Conservation (phyloP, 2,797 vertebrate genomes). For the Novumbra hubbsi region DNA sequence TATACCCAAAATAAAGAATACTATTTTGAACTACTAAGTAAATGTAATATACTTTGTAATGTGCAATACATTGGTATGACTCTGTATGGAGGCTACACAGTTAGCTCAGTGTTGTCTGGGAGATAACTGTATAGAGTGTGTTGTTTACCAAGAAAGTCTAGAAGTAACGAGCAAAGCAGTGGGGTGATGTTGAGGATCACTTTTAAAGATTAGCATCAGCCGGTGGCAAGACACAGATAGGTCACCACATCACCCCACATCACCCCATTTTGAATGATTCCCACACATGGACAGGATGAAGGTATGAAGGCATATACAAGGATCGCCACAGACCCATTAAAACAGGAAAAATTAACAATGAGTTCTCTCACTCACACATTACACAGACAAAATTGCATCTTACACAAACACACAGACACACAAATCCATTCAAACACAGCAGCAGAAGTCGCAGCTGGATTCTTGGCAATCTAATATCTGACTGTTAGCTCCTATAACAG, state of each 20-base stretch:
- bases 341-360: too few relatives aligned
- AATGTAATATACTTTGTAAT: too few relatives aligned
- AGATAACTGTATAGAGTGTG: neutral
- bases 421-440: neutral
- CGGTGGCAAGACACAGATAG: neutral
- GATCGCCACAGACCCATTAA: too few relatives aligned
- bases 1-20: too few relatives aligned
- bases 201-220: conserved; percentile 32
- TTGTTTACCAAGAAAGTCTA: conserved; percentile 54
- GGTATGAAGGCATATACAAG: too few relatives aligned
- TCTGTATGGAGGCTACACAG: neutral
- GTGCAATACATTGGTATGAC: too few relatives aligned
- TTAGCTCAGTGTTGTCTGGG: conserved; percentile 47
- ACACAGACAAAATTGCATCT: neutral
- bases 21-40: too few relatives aligned
- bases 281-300: too few relatives aligned
- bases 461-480: too few relatives aligned
- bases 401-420: neutral
- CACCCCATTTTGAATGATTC: neutral
- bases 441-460: too few relatives aligned
- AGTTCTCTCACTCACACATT: neutral
- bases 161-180: conserved; percentile 42
- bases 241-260: conserved; percentile 11
- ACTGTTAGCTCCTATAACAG: neutral
- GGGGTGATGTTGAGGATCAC: conserved; percentile 41